Percentiles rank a stretch among this genome's conserved stretches.
phyloP scores from a whole-genome alignment of 1,140 invertebrate genomes.

The Tenebrio molitor region DNA sequence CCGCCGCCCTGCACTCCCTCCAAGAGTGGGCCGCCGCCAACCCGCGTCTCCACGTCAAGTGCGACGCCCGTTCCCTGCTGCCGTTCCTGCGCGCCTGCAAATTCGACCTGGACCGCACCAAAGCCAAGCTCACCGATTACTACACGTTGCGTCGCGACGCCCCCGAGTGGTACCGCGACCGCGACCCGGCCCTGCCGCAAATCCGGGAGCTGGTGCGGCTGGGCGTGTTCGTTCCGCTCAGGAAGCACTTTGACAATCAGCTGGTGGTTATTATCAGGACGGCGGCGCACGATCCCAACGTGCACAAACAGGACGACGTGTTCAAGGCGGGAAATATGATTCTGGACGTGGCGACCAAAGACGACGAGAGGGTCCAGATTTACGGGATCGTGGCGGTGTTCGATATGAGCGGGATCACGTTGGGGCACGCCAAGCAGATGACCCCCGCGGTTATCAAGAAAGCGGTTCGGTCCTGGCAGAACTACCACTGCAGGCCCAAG shows the following conservation, averaged over 20 bases:
- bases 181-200: constrained; percentile 72
- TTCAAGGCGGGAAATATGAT: constrained; percentile 74
- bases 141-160: constrained; percentile 69
- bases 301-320: constrained; percentile 71
- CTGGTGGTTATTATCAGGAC: constrained; percentile 73
- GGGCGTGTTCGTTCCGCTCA: constrained; percentile 74
- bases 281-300: constrained; percentile 71
- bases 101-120: constrained; percentile 71
- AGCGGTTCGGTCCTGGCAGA: constrained; percentile 76
- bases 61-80: constrained; percentile 53
- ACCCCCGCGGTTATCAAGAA: constrained; percentile 71
- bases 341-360: constrained; percentile 70
- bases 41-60: constrained; percentile 34
- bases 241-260: constrained; percentile 66
- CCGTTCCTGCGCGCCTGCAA: constrained; percentile 75
- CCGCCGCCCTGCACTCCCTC: constrained; percentile 48
- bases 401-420: constrained; percentile 71
- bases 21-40: constrained; percentile 49
- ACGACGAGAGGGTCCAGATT: constrained; percentile 70
- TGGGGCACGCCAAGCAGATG: constrained; percentile 74
- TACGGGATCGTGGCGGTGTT: constrained; percentile 73
- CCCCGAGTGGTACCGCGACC: constrained; percentile 73
- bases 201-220: constrained; percentile 72
- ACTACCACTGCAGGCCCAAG: constrained; percentile 79
- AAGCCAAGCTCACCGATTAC: constrained; percentile 72